Percentiles rank a stretch among this genome's conserved stretches.
These are phyloP conservation scores for Pan troglodytes DNA, from an alignment of 2,113 vertebrate species.

Conservation along the genomic window NHGRI_mPanTro3-v2.1_pri NC_072401.2:75490001-75490500, in stretches of 20 bases:
- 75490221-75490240: background rate
- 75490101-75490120: background rate
- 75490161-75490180: background rate
- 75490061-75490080: background rate
- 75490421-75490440: slow-evolving; percentile 17
- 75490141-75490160: background rate
- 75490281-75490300: background rate
- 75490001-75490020: background rate
- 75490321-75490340: background rate
- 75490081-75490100: background rate
- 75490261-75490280: background rate
- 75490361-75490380: background rate
- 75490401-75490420: background rate
- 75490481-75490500: background rate
- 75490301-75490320: background rate
- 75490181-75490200: background rate
- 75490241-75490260: background rate
- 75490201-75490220: background rate
- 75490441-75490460: background rate
- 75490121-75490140: background rate
- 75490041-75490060: no score
- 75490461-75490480: background rate
- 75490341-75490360: background rate
- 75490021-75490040: background rate
- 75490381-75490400: background rate